Evolutionary conservation across 2,888 invertebrate genomes (phyloP).

Genomic region (Yponomeuta evonymella): DNA sequence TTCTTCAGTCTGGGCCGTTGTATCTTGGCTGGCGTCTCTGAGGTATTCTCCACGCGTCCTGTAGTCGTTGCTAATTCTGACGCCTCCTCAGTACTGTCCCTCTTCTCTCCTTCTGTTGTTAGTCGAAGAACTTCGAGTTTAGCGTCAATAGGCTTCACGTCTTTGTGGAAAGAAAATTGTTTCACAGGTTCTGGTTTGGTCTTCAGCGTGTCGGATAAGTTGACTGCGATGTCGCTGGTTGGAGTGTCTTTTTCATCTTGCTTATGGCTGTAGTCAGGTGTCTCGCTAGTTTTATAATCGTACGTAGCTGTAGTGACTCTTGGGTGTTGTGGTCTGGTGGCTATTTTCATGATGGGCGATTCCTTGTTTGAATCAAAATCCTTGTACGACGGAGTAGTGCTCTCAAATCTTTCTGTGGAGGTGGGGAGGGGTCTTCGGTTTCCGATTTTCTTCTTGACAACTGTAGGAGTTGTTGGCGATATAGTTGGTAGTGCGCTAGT

Average conservation of each 20-base stretch:
- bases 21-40: slow-evolving; percentile 37
- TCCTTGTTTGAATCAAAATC: slow-evolving; percentile 53
- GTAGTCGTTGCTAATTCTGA: slow-evolving; percentile 45
- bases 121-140: slow-evolving; percentile 43
- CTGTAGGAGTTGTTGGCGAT: slow-evolving; percentile 60
- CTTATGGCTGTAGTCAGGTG: slow-evolving; percentile 65
- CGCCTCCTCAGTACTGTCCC: slow-evolving; percentile 30
- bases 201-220: slow-evolving; percentile 45
- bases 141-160: slow-evolving; percentile 61
- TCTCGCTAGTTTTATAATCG: slow-evolving; percentile 46
- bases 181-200: slow-evolving; percentile 35
- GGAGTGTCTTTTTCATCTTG: slow-evolving; percentile 74
- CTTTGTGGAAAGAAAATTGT: slow-evolving; percentile 65
- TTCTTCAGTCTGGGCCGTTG: slow-evolving; percentile 60
- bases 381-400: slow-evolving; percentile 45
- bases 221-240: slow-evolving; percentile 66
- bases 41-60: slow-evolving; percentile 44
- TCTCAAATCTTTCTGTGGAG: slow-evolving; percentile 49
- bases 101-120: slow-evolving; percentile 30
- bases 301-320: slow-evolving; percentile 39
- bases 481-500: slow-evolving; percentile 67
- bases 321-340: slow-evolving; percentile 49
- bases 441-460: slow-evolving; percentile 57
- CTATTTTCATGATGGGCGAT: slow-evolving; percentile 71
- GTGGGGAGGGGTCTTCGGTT: slow-evolving; percentile 53